Evolutionary conservation across 2,888 invertebrate genomes (phyloP).

Genomic region (Phalangium opilio): DNA sequence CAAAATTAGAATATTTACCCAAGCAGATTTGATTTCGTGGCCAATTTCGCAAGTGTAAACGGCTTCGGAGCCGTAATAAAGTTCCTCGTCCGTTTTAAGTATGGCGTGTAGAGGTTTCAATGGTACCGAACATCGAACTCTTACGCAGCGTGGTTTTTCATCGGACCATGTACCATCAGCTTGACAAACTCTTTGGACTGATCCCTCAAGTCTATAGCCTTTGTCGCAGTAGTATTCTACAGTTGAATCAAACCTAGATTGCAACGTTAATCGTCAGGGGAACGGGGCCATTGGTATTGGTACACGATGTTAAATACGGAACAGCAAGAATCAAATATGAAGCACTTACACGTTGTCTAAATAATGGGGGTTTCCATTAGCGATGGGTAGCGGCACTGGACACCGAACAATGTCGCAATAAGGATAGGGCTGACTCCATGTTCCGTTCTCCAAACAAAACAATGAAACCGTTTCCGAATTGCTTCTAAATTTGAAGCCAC

Average conservation of each 20-base stretch:
- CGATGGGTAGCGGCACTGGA: not conserved
- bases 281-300: too few species aligned
- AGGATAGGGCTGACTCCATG: not conserved
- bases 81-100: not conserved
- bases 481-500: conserved; percentile 5
- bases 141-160: conserved; percentile 22
- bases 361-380: too few species aligned
- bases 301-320: too few species aligned
- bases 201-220: conserved; percentile 18
- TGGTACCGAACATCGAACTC: not conserved
- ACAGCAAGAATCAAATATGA: too few species aligned
- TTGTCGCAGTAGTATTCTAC: conserved; percentile 14
- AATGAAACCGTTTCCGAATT: too few species aligned
- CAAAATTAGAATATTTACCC: too few species aligned
- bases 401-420: not conserved
- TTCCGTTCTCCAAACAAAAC: too few species aligned
- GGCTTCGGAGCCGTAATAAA: not conserved
- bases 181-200: conserved; percentile 15
- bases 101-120: not conserved
- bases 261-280: too few species aligned
- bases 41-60: not conserved
- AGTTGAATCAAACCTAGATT: conserved; percentile 5
- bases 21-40: not conserved
- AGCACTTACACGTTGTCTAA: too few species aligned
- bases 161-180: conserved; percentile 24